Conservation (phyloP, 2,797 vertebrate species). For the Borostomias antarcticus region DNA sequence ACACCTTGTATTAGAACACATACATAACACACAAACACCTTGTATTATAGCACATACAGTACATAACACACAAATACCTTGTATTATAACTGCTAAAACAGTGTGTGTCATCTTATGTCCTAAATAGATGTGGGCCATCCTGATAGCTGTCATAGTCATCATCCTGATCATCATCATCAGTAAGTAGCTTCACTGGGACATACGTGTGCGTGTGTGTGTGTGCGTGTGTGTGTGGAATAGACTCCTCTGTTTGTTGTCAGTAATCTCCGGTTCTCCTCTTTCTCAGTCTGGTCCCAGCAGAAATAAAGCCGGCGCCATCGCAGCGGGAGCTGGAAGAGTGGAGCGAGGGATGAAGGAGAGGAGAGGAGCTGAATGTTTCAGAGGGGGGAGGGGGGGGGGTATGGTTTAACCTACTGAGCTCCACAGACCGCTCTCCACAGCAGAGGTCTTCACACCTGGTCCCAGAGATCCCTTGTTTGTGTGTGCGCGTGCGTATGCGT, state of each 20-base stretch:
- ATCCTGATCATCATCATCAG: constrained; percentile 72
- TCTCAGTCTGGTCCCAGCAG: constrained; percentile 57
- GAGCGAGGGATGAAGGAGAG: constrained; percentile 32
- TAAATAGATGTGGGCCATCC: constrained; percentile 76
- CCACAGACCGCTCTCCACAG: constrained; percentile 36
- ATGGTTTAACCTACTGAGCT: constrained; percentile 51
- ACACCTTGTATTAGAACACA: too few species aligned
- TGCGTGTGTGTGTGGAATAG: too few species aligned
- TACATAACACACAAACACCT: background rate
- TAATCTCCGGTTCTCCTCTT: background rate
- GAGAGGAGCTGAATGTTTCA: constrained; percentile 39
- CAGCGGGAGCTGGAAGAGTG: background rate
- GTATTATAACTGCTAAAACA: too few species aligned
- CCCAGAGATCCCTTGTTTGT: constrained; percentile 40
- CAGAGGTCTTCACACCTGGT: constrained; percentile 56
- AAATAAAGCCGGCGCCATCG: constrained; percentile 39
- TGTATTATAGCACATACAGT: too few species aligned
- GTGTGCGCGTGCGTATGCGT: constrained; percentile 11
- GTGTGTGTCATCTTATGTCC: background rate
- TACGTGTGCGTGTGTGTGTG: background rate
- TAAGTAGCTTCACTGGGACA: constrained; percentile 50
- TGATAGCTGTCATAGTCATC: constrained; percentile 75
- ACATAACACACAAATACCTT: background rate
- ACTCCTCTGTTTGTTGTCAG: background rate
- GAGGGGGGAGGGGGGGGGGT: constrained; percentile 38